Percentiles rank a stretch among this genome's conserved stretches.
Conservation (phyloP, 1,140 invertebrate species). For the Chrysomallon squamiferum region DNA sequence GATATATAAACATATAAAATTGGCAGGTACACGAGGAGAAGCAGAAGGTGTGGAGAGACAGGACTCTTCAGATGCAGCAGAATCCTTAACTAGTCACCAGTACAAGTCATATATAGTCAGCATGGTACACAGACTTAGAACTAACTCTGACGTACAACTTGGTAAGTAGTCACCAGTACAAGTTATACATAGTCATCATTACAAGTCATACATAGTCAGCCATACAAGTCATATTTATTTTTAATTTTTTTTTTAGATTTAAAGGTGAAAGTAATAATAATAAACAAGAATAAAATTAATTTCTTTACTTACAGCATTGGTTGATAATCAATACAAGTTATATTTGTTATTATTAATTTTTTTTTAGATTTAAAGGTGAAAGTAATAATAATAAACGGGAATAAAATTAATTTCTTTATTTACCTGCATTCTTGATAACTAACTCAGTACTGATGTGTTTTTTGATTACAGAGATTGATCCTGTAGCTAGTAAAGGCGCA, state of each 20-base stretch:
- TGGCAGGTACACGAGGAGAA: slow-evolving; percentile 14
- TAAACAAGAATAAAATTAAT: no score
- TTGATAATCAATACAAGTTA: no score
- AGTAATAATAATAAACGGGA: no score
- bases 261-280: no score
- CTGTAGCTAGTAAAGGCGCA: slow-evolving; percentile 70
- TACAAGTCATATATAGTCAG: slow-evolving; percentile 84
- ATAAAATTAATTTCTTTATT: no score
- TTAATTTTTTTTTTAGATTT: no score
- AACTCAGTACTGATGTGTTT: background rate
- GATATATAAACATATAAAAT: no score
- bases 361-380: no score
- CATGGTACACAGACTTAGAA: slow-evolving; percentile 79
- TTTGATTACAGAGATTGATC: slow-evolving; percentile 76
- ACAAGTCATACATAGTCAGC: slow-evolving; percentile 69
- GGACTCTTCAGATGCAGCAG: slow-evolving; percentile 28
- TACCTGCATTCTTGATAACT: no score
- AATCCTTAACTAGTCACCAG: slow-evolving; percentile 56
- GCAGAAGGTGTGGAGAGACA: background rate
- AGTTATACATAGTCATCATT: slow-evolving; percentile 83
- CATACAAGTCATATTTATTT: slow-evolving; percentile 69
- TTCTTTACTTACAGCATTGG: no score
- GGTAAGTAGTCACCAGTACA: slow-evolving; percentile 72
- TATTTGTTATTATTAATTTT: no score
- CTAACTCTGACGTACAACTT: slow-evolving; percentile 83